phyloP scores from a whole-genome alignment of 1,140 invertebrate genomes.

The Contarinia nasturtii region DNA sequence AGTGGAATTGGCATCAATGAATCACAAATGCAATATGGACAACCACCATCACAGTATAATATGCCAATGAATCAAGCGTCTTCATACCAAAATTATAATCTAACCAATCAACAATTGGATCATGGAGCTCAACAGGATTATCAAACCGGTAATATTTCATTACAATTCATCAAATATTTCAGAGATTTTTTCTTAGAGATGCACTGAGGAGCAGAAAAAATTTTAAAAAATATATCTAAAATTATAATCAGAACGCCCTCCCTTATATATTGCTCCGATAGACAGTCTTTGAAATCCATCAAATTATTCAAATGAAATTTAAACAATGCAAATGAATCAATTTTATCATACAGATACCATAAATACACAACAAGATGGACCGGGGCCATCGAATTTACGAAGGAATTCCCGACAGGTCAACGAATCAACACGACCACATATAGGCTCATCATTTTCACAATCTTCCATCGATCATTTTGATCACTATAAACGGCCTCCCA shows the following conservation, averaged over 20 bases:
- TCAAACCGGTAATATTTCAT: too few relatives aligned
- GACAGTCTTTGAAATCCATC: too few relatives aligned
- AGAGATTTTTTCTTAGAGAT: too few relatives aligned
- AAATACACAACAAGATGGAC: not conserved
- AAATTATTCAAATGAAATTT: not conserved
- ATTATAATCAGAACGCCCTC: too few relatives aligned
- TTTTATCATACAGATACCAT: not conserved
- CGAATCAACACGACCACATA: conserved; percentile 27
- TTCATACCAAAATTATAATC: conserved; percentile 4
- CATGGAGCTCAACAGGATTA: conserved; percentile 1
- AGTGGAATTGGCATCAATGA: too few relatives aligned
- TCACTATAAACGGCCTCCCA: conserved; percentile 80
- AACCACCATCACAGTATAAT: not conserved
- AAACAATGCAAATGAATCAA: too few relatives aligned
- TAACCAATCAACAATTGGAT: conserved; percentile 4
- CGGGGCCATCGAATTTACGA: conserved; percentile 7
- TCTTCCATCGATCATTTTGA: conserved; percentile 59
- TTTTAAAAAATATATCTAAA: too few relatives aligned
- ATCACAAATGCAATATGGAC: not conserved
- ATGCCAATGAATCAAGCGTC: conserved; percentile 4
- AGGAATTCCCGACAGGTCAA: conserved; percentile 27
- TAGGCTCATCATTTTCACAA: conserved; percentile 27
- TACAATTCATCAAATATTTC: too few relatives aligned
- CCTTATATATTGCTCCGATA: too few relatives aligned
- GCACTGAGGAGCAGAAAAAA: too few relatives aligned